phyloP scores from a whole-genome alignment of 2,113 vertebrate genomes.

The human (Homo sapiens) region GRCh38 chr7:155349001-155349500 shows the following conservation, averaged over 20 bases:
- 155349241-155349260: constrained; percentile 42
- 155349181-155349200: constrained; percentile 65
- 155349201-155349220: constrained; percentile 78
- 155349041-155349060: constrained; percentile 40
- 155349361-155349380: constrained; percentile 71
- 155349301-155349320: constrained; percentile 52
- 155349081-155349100: constrained; percentile 52
- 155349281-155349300: constrained; percentile 65
- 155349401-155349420: not conserved
- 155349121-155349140: constrained; percentile 54
- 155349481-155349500: fast-evolving
- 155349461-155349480: not conserved
- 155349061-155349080: constrained; percentile 64
- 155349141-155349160: constrained; percentile 78
- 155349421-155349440: not conserved
- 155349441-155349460: not conserved
- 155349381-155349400: constrained; percentile 51
- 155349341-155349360: constrained; percentile 42
- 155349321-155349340: constrained; percentile 63
- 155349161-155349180: constrained; percentile 79
- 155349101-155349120: not conserved
- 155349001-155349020: constrained; percentile 62
- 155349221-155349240: constrained; percentile 73
- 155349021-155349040: constrained; percentile 62
- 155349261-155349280: constrained; percentile 66